A percentile compares a stretch with the other conserved stretches of the same genome.
phyloP scores from a whole-genome alignment of 2,797 vertebrate species.

The Tapera naevia region DNA sequence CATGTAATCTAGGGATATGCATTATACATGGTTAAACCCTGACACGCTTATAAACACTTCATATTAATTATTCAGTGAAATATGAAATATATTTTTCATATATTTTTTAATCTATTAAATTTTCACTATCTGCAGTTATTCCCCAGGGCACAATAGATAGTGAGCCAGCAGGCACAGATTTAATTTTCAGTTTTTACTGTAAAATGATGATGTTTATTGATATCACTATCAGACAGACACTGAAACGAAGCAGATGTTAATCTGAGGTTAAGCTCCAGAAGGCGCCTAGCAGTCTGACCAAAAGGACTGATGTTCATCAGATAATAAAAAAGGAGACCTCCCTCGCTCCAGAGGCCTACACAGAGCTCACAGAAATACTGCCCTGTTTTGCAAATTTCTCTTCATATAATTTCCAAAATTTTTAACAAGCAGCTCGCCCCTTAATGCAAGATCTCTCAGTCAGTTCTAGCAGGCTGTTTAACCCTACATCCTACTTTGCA shows the following conservation, averaged over 20 bases:
- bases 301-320: slow-evolving; percentile 65
- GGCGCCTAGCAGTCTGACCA: slow-evolving; percentile 69
- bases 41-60: not conserved
- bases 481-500: not conserved
- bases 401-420: not conserved
- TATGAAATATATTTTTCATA: not conserved
- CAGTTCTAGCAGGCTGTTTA: not conserved
- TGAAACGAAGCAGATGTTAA: slow-evolving; percentile 66
- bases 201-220: slow-evolving; percentile 66
- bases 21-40: not conserved
- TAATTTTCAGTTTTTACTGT: slow-evolving; percentile 61
- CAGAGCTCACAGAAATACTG: not conserved
- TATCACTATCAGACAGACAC: slow-evolving; percentile 62
- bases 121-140: slow-evolving; percentile 41
- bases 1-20: not conserved
- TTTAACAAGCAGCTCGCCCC: not conserved
- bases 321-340: slow-evolving; percentile 45
- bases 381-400: not conserved
- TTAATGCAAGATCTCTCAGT: not conserved
- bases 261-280: slow-evolving; percentile 62
- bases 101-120: slow-evolving; percentile 22
- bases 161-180: slow-evolving; percentile 40
- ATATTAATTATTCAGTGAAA: not conserved
- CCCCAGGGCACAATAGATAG: slow-evolving; percentile 7
- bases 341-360: not conserved